Percentiles rank a stretch among this genome's conserved stretches.
phyloP scores from a whole-genome alignment of 30 jellyfish, hydroid and myxozoan genomes.

The Hydra vulgaris region DNA sequence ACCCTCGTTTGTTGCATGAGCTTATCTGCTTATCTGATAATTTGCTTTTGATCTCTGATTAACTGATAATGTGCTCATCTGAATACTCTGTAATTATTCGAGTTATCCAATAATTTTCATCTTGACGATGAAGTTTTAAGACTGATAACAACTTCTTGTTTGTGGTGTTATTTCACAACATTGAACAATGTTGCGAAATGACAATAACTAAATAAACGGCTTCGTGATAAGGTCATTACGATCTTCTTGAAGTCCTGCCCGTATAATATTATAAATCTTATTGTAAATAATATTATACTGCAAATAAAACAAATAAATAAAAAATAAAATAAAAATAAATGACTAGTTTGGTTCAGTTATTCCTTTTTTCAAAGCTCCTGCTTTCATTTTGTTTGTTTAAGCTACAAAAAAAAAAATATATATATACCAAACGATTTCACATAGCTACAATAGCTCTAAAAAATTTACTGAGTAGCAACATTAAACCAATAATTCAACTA shows the following conservation, averaged over 20 bases:
- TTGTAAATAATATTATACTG: too few relatives aligned
- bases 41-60: too few relatives aligned
- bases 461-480: neutral
- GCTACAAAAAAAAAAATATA: neutral
- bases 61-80: too few relatives aligned
- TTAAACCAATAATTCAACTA: too few relatives aligned
- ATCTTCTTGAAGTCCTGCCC: too few relatives aligned
- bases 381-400: neutral
- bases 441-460: neutral
- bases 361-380: neutral
- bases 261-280: too few relatives aligned
- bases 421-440: neutral
- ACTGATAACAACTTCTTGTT: neutral
- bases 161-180: neutral
- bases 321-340: too few relatives aligned
- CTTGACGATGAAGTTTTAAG: neutral
- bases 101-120: neutral
- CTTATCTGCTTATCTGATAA: too few relatives aligned
- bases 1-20: too few relatives aligned
- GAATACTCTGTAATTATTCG: too few relatives aligned
- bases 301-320: too few relatives aligned
- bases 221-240: too few relatives aligned
- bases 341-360: neutral
- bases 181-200: neutral
- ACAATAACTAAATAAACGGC: neutral